phyloP scores from a whole-genome alignment of 1,140 invertebrate genomes.

The Halictus rubicundus region DNA sequence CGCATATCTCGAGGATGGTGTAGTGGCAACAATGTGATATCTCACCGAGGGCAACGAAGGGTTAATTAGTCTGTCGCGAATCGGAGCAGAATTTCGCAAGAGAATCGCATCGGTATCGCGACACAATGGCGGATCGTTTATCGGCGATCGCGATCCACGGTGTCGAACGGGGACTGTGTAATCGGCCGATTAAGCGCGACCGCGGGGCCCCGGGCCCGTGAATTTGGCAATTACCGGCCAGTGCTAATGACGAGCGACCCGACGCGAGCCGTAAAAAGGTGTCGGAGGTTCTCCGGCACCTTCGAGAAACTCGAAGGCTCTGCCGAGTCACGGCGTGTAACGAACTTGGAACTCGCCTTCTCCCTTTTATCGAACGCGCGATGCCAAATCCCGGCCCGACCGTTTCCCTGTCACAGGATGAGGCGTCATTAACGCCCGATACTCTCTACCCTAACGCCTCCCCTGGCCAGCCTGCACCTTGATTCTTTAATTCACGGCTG shows the following conservation, averaged over 20 bases:
- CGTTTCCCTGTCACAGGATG: conserved; percentile 52
- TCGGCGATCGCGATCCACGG: conserved; percentile 39
- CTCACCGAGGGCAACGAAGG: conserved; percentile 1
- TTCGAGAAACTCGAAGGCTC: conserved; percentile 60
- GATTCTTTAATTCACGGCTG: conserved; percentile 24
- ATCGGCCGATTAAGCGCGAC: conserved; percentile 61
- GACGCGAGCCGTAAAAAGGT: conserved; percentile 48
- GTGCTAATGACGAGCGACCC: conserved; percentile 61
- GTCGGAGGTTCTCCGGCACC: conserved; percentile 37
- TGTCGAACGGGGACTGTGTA: conserved; percentile 17
- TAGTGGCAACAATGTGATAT: too few species aligned
- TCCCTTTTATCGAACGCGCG: conserved; percentile 57
- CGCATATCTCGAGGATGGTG: too few species aligned
- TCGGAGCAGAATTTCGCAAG: not conserved
- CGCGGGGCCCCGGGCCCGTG: conserved; percentile 50
- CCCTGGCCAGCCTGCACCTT: conserved; percentile 15
- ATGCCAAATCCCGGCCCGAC: conserved; percentile 55
- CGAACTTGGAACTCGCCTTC: conserved; percentile 68
- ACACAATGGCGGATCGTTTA: conserved; percentile 19
- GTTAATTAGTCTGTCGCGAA: conserved; percentile 34
- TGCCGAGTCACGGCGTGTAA: conserved; percentile 77
- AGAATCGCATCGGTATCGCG: not conserved
- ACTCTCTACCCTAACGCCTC: not conserved
- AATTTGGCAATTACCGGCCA: conserved; percentile 65
- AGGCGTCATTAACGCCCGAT: conserved; percentile 47